Evolutionary conservation across 1,140 invertebrate genomes (phyloP).

Genomic region (honey bee (Apis mellifera)): DNA sequence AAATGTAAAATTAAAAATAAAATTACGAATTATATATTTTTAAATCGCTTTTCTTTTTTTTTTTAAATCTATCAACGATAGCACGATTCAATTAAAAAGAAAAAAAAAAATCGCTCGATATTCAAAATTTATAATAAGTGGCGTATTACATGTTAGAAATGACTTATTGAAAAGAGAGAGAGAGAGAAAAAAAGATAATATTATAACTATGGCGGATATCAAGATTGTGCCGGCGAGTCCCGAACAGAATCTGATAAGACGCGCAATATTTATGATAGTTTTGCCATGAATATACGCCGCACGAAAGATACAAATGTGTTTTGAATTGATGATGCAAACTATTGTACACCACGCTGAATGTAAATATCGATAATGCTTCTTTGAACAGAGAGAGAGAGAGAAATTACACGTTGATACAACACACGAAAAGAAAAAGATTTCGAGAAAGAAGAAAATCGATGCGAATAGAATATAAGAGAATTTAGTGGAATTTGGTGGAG

Average conservation of each 20-base stretch:
- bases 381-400: neutral
- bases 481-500: too few species aligned
- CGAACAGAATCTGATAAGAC: conserved; percentile 29
- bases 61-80: too few species aligned
- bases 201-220: conserved; percentile 9
- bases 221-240: conserved; percentile 9
- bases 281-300: neutral
- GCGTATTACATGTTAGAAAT: conserved; percentile 24
- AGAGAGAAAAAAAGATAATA: neutral
- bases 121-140: neutral
- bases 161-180: conserved; percentile 1
- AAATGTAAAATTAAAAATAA: too few species aligned
- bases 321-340: neutral
- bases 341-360: neutral
- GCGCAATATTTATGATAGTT: conserved; percentile 13
- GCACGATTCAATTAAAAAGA: too few species aligned
- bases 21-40: too few species aligned
- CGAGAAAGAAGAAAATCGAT: too few species aligned
- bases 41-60: too few species aligned
- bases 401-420: too few species aligned
- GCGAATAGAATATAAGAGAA: too few species aligned
- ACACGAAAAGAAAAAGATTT: too few species aligned
- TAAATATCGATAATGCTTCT: neutral
- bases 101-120: too few species aligned
- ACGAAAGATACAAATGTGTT: neutral